Evolutionary conservation across 2,113 vertebrate genomes (phyloP).

Genomic region (Fregata magnificens): DNA sequence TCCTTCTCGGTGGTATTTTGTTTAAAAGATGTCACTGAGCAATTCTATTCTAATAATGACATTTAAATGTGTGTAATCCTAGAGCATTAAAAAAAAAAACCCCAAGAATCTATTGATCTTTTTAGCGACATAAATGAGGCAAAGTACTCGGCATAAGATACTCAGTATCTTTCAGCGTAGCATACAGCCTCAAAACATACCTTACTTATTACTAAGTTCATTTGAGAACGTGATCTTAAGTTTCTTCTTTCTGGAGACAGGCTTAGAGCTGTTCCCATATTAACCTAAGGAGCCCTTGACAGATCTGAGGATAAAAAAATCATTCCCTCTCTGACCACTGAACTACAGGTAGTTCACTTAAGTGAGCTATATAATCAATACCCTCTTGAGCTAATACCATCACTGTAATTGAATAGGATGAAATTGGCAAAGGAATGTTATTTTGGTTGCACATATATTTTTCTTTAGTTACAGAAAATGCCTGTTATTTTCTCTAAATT

Average conservation of each 20-base stretch:
- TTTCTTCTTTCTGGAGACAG: neutral
- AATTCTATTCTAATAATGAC: neutral
- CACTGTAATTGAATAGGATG: neutral
- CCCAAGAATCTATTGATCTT: neutral
- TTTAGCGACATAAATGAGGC: neutral
- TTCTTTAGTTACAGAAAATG: neutral
- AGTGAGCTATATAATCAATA: neutral
- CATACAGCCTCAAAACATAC: neutral
- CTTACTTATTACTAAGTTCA: neutral
- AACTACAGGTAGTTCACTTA: neutral
- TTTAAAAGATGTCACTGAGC: neutral
- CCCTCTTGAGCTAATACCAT: neutral
- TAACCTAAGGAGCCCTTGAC: neutral
- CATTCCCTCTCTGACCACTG: neutral
- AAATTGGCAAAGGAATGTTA: neutral
- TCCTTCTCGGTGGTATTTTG: neutral
- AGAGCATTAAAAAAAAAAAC: neutral
- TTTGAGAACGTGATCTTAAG: neutral
- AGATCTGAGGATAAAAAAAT: neutral
- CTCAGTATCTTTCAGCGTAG: neutral
- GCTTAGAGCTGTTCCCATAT: neutral
- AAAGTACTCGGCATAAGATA: neutral
- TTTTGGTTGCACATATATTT: neutral
- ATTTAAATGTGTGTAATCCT: neutral
- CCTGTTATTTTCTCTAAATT: neutral